A percentile compares a stretch with the other conserved stretches of the same genome.
phyloP scores from a whole-genome alignment of 1,140 invertebrate species.

The Subanguina moxae region DNA sequence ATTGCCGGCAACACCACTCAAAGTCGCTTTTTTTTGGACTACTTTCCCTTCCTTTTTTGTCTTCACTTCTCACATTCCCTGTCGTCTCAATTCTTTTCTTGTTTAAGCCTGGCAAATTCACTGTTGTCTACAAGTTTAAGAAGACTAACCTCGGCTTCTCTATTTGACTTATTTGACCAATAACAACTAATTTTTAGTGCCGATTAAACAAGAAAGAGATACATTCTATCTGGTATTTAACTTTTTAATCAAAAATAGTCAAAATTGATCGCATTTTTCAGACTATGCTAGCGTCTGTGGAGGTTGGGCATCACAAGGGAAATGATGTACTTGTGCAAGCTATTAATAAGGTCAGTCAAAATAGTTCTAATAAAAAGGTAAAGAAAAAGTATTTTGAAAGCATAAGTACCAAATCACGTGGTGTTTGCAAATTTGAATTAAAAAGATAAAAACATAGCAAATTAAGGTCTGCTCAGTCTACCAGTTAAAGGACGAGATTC shows the following conservation, averaged over 20 bases:
- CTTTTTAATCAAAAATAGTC: no score
- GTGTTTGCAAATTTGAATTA: not conserved
- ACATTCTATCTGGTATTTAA: slow-evolving; percentile 69
- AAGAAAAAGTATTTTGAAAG: not conserved
- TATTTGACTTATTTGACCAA: no score
- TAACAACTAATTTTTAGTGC: slow-evolving; percentile 22
- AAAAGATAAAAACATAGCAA: not conserved
- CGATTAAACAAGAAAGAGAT: slow-evolving; percentile 49
- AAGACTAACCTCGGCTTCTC: no score
- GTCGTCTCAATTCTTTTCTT: no score
- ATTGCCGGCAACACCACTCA: no score
- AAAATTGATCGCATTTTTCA: no score
- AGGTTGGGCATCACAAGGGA: slow-evolving; percentile 85
- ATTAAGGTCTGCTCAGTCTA: slow-evolving; percentile 52
- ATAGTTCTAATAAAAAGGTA: not conserved
- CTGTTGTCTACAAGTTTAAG: no score
- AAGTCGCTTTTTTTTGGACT: no score
- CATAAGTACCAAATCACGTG: not conserved
- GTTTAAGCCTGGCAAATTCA: no score
- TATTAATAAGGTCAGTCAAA: slow-evolving; percentile 62
- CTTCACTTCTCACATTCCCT: not conserved
- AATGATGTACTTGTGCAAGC: slow-evolving; percentile 65
- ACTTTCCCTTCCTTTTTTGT: slow-evolving; percentile 3
- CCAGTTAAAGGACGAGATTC: slow-evolving; percentile 55
- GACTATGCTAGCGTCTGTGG: slow-evolving; percentile 88